These are phyloP conservation scores for Nephrocerus scutellatus DNA, from an alignment of 2,888 invertebrate genomes.

Conservation along the genomic window DNA sequence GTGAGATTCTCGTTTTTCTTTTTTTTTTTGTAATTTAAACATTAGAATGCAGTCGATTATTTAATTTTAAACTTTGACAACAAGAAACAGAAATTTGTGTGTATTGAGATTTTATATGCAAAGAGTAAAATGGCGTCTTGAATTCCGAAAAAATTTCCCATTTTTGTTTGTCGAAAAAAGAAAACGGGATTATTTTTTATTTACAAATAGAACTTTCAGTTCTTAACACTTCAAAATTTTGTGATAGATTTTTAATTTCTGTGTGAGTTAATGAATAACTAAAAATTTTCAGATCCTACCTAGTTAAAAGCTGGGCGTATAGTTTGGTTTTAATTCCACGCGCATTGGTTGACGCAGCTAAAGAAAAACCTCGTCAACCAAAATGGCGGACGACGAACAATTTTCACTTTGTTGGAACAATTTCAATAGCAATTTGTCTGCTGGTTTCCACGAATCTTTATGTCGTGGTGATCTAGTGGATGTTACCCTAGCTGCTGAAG, in stretches of 20 bases:
- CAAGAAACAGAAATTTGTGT: no score
- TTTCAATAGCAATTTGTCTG: constrained; percentile 65
- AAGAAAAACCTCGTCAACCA: no score
- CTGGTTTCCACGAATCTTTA: constrained; percentile 64
- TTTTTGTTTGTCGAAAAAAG: constrained; percentile 19
- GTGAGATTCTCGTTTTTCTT: constrained; percentile 7
- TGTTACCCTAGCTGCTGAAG: constrained; percentile 64
- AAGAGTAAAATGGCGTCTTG: constrained; percentile 17
- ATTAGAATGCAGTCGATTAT: no score
- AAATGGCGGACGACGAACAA: constrained; percentile 67
- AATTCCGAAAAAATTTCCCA: constrained; percentile 22
- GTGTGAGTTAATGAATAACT: no score
- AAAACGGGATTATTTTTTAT: constrained; percentile 19
- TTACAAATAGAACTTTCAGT: constrained; percentile 13
- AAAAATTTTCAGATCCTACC: no score
- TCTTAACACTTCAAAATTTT: background rate
- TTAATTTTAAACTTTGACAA: no score
- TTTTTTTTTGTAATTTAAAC: background rate
- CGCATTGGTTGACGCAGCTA: no score
- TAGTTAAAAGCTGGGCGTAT: no score
- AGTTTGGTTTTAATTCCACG: no score
- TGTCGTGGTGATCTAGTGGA: constrained; percentile 64
- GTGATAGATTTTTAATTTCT: background rate
- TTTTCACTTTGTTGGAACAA: constrained; percentile 71
- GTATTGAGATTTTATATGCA: background rate